A percentile compares a stretch with the other conserved stretches of the same genome.
Evolutionary conservation across 2,797 vertebrate species (phyloP).

Genomic region (Anisognathus igniventris): DNA sequence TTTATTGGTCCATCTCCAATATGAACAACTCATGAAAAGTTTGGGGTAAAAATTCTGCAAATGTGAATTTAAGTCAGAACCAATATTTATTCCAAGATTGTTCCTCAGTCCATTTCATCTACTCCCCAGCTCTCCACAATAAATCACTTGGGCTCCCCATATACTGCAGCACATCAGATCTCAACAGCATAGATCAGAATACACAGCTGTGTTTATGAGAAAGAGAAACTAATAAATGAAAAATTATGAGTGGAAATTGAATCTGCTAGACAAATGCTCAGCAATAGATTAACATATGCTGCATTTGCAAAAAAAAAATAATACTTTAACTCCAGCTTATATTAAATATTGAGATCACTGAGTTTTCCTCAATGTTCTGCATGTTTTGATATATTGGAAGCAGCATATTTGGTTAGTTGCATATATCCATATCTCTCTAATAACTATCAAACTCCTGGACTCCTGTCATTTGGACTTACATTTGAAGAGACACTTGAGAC

Average conservation of each 20-base stretch:
- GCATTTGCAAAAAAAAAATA: slow-evolving; percentile 45
- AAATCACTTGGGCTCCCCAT: slow-evolving; percentile 12
- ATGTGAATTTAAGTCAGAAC: not conserved
- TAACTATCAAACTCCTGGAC: slow-evolving; percentile 67
- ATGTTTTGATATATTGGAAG: slow-evolving; percentile 64
- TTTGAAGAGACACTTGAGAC: slow-evolving; percentile 68
- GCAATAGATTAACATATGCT: slow-evolving; percentile 71
- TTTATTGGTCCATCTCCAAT: not conserved
- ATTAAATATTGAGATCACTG: slow-evolving; percentile 75
- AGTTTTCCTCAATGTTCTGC: slow-evolving; percentile 60
- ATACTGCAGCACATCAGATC: not conserved
- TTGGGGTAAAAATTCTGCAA: not conserved
- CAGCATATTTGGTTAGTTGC: slow-evolving; percentile 72
- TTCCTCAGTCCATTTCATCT: not conserved
- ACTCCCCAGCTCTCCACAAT: not conserved
- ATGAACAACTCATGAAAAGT: not conserved
- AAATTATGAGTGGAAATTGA: slow-evolving; percentile 72
- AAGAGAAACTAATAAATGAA: slow-evolving; percentile 65
- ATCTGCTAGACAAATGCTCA: slow-evolving; percentile 66
- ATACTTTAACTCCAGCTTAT: slow-evolving; percentile 61
- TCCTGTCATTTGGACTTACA: slow-evolving; percentile 64
- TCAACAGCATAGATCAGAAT: not conserved
- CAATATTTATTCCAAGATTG: not conserved
- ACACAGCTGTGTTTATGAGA: slow-evolving; percentile 45
- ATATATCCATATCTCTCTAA: slow-evolving; percentile 70